Percentiles rank a stretch among this genome's conserved stretches.
Evolutionary conservation across 2,797 vertebrate genomes (phyloP).

Genomic region (Staurois parvus): DNA sequence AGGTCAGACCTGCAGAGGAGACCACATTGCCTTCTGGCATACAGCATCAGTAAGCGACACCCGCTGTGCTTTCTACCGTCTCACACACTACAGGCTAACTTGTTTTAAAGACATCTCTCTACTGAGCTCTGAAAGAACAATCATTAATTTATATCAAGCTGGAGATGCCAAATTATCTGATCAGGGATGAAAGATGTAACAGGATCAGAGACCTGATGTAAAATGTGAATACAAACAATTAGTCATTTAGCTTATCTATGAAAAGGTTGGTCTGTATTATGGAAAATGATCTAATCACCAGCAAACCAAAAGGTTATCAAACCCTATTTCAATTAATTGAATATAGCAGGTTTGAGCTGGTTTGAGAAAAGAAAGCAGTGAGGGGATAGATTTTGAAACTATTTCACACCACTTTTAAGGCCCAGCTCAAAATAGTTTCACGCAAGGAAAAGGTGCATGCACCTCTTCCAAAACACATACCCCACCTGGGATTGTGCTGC

Average conservation of each 20-base stretch:
- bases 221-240: conserved; percentile 4
- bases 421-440: too few relatives aligned
- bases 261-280: too few relatives aligned
- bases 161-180: conserved; percentile 12
- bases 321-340: too few relatives aligned
- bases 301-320: too few relatives aligned
- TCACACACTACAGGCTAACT: conserved; percentile 37
- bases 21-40: conserved; percentile 5
- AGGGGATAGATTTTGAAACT: too few relatives aligned
- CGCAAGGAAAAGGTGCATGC: too few relatives aligned
- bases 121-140: conserved; percentile 3
- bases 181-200: neutral
- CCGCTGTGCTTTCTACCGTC: neutral
- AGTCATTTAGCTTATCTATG: neutral
- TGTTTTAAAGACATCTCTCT: conserved; percentile 30
- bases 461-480: too few relatives aligned
- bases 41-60: neutral
- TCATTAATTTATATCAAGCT: conserved; percentile 45
- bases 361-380: too few relatives aligned
- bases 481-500: too few relatives aligned
- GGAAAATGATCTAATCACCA: too few relatives aligned
- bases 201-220: neutral
- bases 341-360: too few relatives aligned
- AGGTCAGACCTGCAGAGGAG: conserved; percentile 31
- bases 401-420: too few relatives aligned